phyloP scores from a whole-genome alignment of 2,888 invertebrate genomes.

The Eudasyphora cyanicolor region DNA sequence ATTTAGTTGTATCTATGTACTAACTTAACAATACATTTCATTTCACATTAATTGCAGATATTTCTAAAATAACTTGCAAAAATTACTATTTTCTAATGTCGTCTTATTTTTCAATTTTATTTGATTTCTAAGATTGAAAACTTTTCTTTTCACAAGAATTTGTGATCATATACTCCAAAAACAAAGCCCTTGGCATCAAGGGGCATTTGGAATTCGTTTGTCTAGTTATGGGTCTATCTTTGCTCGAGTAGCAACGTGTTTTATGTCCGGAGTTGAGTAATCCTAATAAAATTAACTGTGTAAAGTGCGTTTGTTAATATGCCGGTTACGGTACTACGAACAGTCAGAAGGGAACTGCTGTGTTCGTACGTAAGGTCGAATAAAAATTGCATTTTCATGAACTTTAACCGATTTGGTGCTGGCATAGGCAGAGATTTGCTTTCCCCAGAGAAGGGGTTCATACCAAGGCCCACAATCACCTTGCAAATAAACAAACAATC shows the following conservation, averaged over 20 bases:
- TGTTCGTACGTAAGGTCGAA: slow-evolving; percentile 63
- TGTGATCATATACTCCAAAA: background rate
- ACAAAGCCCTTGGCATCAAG: background rate
- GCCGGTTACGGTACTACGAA: slow-evolving; percentile 34
- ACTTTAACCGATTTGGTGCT: slow-evolving; percentile 70
- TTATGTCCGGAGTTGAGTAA: slow-evolving; percentile 50
- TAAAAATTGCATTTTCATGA: slow-evolving; percentile 79
- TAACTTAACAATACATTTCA: too few relatives aligned
- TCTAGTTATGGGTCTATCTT: slow-evolving; percentile 46
- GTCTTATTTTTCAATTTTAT: too few relatives aligned
- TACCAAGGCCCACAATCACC: background rate
- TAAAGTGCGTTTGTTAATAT: slow-evolving; percentile 60
- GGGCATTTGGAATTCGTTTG: background rate
- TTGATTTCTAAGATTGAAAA: too few relatives aligned
- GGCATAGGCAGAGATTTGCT: slow-evolving; percentile 71
- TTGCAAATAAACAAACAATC: background rate
- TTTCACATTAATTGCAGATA: too few relatives aligned
- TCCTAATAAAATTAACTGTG: slow-evolving; percentile 52
- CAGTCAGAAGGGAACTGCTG: background rate
- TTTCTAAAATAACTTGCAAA: too few relatives aligned
- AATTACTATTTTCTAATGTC: too few relatives aligned
- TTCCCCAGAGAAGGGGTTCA: background rate
- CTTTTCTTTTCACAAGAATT: background rate
- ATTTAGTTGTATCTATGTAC: too few relatives aligned
- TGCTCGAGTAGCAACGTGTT: slow-evolving; percentile 50